Evolutionary conservation across 1,140 invertebrate species (phyloP), one percentile per base, ranked within the genome.

Genomic region (Whitmania pigra): DNA sequence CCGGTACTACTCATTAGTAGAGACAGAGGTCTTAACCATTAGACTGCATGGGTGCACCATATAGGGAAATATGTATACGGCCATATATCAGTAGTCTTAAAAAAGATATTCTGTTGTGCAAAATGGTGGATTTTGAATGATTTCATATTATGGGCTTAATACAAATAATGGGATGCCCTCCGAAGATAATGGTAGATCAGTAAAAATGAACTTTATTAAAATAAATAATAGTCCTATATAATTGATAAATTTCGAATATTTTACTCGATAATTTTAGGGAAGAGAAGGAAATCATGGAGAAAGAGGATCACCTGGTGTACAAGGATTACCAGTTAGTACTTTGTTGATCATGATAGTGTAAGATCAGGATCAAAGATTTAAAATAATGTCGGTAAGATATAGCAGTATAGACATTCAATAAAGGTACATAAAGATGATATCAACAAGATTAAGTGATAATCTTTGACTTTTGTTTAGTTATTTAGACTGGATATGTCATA

Each of bases 231-330:
- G n/a, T n/a, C n/a, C n/a, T n/a, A n/a, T n/a, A 15, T 73, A 72
- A 73, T 29, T 57, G 66, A 27, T 73, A 55, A 43, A 36, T 55
- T 53, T 20, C 43, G n/a, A 29, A 53, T 17, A 43, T 29, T 29
- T 73, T 73, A 72, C 7, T 53, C 43, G 11, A 40, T 73, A 25
- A 49, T 73, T 73, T n/a, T 27, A 75, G 72, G 89, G 89, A 17
- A 84, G 86, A 79, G 85, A 88, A 29, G 89, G 89, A 2, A 82
- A 88, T 78, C 88, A 90, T 79, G 88, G 89, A 0, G 88, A 89
- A 80, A 79, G 88, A 72, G 88, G 88, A 25, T 74, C 85, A 7
- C 85, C 87, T 6, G 89, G 89, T n/a, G 84, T 84, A 0, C 82
- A 86, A 17, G 88, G 73, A 18, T 66, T 73, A 49, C 55, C 68